Evolutionary conservation across 2,113 vertebrate species (phyloP).

Genomic region (Cryptotis parvus): DNA sequence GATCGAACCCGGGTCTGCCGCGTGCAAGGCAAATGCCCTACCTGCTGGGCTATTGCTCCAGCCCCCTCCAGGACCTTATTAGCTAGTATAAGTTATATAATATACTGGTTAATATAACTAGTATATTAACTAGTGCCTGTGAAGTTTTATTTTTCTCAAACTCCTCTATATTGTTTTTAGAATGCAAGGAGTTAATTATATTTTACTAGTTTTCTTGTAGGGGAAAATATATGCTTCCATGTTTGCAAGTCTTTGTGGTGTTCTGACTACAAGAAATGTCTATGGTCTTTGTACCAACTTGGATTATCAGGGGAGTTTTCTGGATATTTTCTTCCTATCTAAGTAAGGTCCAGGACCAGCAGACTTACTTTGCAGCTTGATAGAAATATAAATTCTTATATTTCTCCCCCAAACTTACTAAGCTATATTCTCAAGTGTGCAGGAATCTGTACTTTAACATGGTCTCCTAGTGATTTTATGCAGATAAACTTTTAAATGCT

Average conservation of each 20-base stretch:
- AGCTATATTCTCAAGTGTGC: background rate
- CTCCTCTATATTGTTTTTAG: constrained; percentile 55
- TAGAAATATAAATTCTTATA: background rate
- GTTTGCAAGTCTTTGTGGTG: background rate
- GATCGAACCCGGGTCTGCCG: too few species aligned
- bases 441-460: constrained; percentile 19
- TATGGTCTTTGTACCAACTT: background rate
- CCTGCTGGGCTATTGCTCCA: too few species aligned
- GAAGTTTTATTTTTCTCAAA: background rate
- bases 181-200: constrained; percentile 20
- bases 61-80: too few species aligned
- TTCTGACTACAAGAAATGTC: background rate
- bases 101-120: too few species aligned
- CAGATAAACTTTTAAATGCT: background rate
- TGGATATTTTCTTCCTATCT: background rate
- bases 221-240: background rate
- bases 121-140: too few species aligned
- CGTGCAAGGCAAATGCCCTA: too few species aligned
- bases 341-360: background rate
- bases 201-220: constrained; percentile 49
- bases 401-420: background rate
- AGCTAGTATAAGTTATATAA: too few species aligned
- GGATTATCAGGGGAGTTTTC: background rate
- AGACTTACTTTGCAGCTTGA: background rate
- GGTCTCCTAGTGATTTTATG: background rate